A percentile compares a stretch with the other conserved stretches of the same genome.
Evolutionary conservation across 2,113 vertebrate species (phyloP).

Genomic region (Crotalus viridis): DNA sequence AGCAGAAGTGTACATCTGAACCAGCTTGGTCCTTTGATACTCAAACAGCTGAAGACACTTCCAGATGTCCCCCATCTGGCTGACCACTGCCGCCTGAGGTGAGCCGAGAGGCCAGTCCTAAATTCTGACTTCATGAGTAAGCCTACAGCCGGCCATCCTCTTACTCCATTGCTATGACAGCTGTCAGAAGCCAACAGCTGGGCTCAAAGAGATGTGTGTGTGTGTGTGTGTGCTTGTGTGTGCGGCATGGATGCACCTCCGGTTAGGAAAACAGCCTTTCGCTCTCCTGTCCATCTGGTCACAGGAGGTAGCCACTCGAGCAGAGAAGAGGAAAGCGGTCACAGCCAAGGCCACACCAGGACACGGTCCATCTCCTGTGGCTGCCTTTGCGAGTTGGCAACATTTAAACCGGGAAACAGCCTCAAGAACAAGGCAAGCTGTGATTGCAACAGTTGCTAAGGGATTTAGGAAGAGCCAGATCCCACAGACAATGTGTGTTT

Average conservation of each 20-base stretch:
- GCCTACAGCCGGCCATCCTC: not conserved
- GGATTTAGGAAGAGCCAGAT: not conserved
- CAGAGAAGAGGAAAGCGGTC: not conserved
- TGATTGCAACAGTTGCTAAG: constrained; percentile 9
- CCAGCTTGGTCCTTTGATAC: not conserved
- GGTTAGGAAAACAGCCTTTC: constrained; percentile 10
- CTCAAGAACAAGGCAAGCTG: not conserved
- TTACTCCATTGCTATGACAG: not conserved
- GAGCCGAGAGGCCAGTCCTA: no score
- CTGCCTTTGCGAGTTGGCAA: not conserved
- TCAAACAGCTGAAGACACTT: not conserved
- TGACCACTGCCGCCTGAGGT: not conserved
- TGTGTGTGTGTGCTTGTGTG: no score
- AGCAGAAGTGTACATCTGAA: not conserved
- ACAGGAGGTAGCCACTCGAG: not conserved
- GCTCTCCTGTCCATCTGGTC: not conserved
- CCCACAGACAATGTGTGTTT: not conserved
- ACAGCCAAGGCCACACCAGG: not conserved
- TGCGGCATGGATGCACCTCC: not conserved
- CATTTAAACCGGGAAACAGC: not conserved
- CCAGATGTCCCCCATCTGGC: not conserved
- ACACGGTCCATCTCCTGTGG: not conserved
- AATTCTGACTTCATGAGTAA: not conserved
- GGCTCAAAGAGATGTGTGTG: not conserved
- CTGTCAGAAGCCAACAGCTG: constrained; percentile 3